Evolutionary conservation across 2,797 vertebrate genomes (phyloP), one percentile per base, ranked within the genome.

Genomic region (Toxotes lorentzi): DNA sequence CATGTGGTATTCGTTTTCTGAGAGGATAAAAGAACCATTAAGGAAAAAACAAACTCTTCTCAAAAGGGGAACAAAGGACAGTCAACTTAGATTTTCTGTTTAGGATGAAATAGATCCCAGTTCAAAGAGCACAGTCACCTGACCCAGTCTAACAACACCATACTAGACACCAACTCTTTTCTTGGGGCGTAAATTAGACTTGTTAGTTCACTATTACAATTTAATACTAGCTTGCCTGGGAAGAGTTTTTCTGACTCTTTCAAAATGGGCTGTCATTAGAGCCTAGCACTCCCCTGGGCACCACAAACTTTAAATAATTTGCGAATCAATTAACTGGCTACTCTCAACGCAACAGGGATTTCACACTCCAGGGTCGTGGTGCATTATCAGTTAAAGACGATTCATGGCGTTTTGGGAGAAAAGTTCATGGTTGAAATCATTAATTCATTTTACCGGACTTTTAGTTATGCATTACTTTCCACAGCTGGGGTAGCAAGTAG

Each of bases 251-350:
- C 92, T 30, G 92, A 95, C 92, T 96, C 94, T 92, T 94, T 90
- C 90, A 92, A 95, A 96, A 96, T 91, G 93, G 94, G 93, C 94
- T 91, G 93, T 95, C 95, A 82, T 96, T 96, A 96, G 93, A 94
- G 89, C 59, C 86, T 89, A 97, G 95, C 93, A 91, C 96, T 97
- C 97, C 96, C 96, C 85, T 88, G 96, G 94, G 97, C 92, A 90
- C 94, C 94, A 95, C 96, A 98, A 97, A 98, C 96, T 98, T 98
- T 97, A 96, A 97, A 97, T 98, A 97, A 99, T 98, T 97, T 97
- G 96, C 95, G 88, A 98, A 98, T 98, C 97, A 98, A 98, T 99
- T 98, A 99, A 97, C 96, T 96, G 94, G 95, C 88, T 54, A 97
- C 97, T 97, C 96, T 96, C 94, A 94, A 96, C 94, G 95, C 96